Conservation (phyloP, 2,888 invertebrate genomes). For the Spisula subtruncata region DNA sequence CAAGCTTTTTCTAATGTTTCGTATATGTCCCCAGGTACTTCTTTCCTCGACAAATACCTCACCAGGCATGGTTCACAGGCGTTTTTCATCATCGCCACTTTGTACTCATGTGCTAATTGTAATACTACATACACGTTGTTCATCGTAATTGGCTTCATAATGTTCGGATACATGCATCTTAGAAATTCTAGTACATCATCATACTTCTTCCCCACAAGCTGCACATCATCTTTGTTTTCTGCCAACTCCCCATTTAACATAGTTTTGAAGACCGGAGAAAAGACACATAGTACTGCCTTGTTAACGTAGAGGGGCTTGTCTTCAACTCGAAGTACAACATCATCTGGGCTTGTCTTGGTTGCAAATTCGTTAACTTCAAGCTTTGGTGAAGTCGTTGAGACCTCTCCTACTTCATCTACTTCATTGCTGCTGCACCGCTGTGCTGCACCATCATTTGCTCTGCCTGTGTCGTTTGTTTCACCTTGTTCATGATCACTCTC, state of each 20-base stretch:
- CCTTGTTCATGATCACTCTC: not conserved
- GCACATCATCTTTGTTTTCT: constrained; percentile 50
- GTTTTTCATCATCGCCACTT: not conserved
- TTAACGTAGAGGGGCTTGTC: constrained; percentile 75
- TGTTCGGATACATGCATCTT: constrained; percentile 85
- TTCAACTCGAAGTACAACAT: constrained; percentile 75
- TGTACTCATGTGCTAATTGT: constrained; percentile 23
- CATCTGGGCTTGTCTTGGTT: constrained; percentile 25
- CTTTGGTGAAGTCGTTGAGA: not conserved
- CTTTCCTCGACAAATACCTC: not conserved
- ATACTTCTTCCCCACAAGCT: constrained; percentile 77
- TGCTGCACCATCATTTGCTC: not conserved
- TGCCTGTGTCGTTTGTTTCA: not conserved
- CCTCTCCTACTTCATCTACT: not conserved
- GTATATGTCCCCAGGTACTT: not conserved
- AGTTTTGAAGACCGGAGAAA: constrained; percentile 77
- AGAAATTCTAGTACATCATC: constrained; percentile 86
- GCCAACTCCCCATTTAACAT: constrained; percentile 78
- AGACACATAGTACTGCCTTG: constrained; percentile 75
- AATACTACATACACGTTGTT: constrained; percentile 3
- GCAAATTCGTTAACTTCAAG: not conserved
- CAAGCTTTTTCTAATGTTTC: too few species aligned
- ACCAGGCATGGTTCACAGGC: not conserved
- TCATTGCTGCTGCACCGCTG: not conserved
- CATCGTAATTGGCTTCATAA: not conserved